phyloP scores from a whole-genome alignment of 2,113 vertebrate genomes.

The Tinamus guttatus region DNA sequence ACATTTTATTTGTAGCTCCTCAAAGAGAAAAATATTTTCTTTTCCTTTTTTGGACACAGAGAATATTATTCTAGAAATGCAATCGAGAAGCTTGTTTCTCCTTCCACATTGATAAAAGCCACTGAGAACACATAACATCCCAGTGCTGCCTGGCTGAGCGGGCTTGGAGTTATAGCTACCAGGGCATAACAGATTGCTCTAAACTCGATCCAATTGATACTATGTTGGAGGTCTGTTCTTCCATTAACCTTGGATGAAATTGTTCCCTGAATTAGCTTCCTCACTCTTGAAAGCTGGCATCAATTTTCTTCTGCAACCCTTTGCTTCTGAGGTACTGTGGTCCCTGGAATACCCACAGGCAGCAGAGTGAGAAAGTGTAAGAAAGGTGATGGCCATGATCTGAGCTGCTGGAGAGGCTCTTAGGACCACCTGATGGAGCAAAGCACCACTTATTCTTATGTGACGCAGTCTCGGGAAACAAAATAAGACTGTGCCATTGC shows the following conservation, averaged over 20 bases:
- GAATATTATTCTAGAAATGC: constrained; percentile 34
- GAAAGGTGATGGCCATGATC: background rate
- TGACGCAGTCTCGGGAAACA: background rate
- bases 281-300: constrained; percentile 52
- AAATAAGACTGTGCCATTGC: background rate
- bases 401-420: background rate
- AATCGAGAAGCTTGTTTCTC: constrained; percentile 45
- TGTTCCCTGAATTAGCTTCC: constrained; percentile 68
- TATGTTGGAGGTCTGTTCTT: constrained; percentile 70
- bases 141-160: constrained; percentile 39
- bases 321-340: background rate
- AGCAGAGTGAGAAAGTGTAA: background rate
- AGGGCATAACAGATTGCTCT: constrained; percentile 67
- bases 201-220: constrained; percentile 65
- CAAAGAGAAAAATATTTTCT: background rate
- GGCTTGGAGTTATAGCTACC: constrained; percentile 62
- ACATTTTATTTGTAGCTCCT: background rate
- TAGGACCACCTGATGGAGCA: background rate
- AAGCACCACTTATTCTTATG: background rate
- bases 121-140: constrained; percentile 56
- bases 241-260: constrained; percentile 75
- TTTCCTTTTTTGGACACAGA: background rate
- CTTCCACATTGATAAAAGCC: constrained; percentile 56
- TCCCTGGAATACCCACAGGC: background rate
- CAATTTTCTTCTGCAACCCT: constrained; percentile 51